Conservation (phyloP, 2,888 invertebrate species). For the Onthophagus sagittarius region DNA sequence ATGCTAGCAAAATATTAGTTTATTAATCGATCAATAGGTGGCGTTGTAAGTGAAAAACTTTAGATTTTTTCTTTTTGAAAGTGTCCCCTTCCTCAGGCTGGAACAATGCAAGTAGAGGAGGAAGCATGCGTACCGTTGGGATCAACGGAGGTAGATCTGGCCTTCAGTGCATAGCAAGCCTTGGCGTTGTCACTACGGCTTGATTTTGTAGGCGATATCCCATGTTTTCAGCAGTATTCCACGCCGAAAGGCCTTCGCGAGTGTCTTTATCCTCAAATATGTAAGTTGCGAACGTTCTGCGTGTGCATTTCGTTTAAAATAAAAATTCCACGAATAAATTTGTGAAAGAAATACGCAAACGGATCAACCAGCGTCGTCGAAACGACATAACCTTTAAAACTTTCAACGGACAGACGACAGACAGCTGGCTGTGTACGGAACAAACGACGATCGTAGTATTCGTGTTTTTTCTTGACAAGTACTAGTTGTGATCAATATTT, state of each 20-base stretch:
- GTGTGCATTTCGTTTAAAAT: slow-evolving; percentile 7
- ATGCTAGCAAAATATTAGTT: not conserved
- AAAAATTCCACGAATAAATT: too few species aligned
- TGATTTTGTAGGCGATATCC: slow-evolving; percentile 42
- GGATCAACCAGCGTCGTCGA: not conserved
- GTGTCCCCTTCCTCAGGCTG: not conserved
- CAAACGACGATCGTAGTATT: slow-evolving; percentile 1
- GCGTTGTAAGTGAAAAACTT: not conserved
- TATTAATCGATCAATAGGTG: slow-evolving; percentile 15
- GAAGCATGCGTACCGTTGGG: slow-evolving; percentile 15
- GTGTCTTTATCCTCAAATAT: slow-evolving; percentile 24
- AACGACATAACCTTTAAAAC: slow-evolving; percentile 18
- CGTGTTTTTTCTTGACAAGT: not conserved
- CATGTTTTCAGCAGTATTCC: slow-evolving; percentile 30
- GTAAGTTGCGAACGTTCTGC: slow-evolving; percentile 19
- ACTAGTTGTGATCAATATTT: slow-evolving; percentile 2
- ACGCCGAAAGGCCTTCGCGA: slow-evolving; percentile 23
- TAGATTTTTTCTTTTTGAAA: not conserved
- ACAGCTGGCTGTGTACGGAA: slow-evolving; percentile 7
- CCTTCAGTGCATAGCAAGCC: slow-evolving; percentile 44
- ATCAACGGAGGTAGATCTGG: slow-evolving; percentile 21
- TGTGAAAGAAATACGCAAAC: not conserved
- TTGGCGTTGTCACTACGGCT: slow-evolving; percentile 36
- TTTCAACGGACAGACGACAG: slow-evolving; percentile 16
- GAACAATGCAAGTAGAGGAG: slow-evolving; percentile 18